Percentiles rank a stretch among this genome's conserved stretches.
Evolutionary conservation across 2,888 invertebrate species (phyloP).

Genomic region (Acanthopleura granulata): DNA sequence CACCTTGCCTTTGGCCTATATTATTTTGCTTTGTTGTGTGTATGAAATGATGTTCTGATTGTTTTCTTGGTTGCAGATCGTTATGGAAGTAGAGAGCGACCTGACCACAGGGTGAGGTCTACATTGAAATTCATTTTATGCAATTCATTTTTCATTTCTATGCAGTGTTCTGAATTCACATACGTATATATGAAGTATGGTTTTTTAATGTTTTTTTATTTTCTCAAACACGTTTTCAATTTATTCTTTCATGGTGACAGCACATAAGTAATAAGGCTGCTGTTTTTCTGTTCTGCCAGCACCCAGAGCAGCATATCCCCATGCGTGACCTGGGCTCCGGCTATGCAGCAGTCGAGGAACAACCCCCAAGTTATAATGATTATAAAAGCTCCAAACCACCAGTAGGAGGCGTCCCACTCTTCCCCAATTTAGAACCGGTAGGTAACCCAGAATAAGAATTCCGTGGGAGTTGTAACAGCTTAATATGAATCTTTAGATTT

Average conservation of each 20-base stretch:
- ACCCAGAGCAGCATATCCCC: conserved; percentile 44
- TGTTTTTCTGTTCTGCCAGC: conserved; percentile 15
- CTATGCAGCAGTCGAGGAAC: conserved; percentile 58
- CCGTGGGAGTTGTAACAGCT: no score
- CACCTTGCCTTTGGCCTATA: no score
- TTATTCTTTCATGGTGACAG: no score
- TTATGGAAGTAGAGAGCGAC: conserved; percentile 21
- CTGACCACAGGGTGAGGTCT: conserved; percentile 23
- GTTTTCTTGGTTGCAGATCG: conserved; percentile 31
- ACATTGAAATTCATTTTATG: no score
- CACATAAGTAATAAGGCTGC: no score
- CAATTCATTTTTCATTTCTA: no score
- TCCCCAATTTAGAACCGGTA: conserved; percentile 54
- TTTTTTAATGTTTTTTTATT: no score
- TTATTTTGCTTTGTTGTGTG: no score
- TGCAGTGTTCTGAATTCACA: no score
- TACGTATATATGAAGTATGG: no score
- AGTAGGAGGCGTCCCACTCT: conserved; percentile 58
- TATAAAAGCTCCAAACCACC: conserved; percentile 48
- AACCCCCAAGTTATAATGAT: conserved; percentile 35
- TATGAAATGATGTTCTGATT: not conserved
- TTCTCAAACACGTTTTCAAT: no score
- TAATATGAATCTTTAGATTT: no score
- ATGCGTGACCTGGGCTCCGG: conserved; percentile 62
- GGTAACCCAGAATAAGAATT: conserved; percentile 24